phyloP scores from a whole-genome alignment of 2,888 invertebrate species.

The Oasisia sp. region DNA sequence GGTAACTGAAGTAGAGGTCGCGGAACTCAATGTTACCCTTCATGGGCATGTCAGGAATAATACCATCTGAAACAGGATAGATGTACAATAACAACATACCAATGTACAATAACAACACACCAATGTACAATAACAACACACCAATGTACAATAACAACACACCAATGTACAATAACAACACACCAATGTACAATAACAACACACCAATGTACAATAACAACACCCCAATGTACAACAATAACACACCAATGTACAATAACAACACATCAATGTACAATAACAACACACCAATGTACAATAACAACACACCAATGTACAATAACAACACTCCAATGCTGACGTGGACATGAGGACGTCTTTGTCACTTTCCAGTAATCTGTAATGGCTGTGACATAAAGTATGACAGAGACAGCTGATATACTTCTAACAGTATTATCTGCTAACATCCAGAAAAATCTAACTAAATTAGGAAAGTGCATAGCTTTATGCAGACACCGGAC shows the following conservation, averaged over 20 bases:
- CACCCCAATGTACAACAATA: not conserved
- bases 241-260: not conserved
- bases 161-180: not conserved
- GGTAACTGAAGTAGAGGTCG: constrained; percentile 80
- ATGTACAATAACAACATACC: not conserved
- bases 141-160: not conserved
- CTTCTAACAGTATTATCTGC: not conserved
- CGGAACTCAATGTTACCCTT: constrained; percentile 80
- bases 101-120: not conserved
- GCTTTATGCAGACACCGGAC: too few species aligned
- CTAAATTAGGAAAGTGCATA: not conserved
- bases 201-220: not conserved
- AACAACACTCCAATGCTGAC: not conserved
- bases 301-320: not conserved
- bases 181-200: not conserved
- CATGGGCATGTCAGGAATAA: constrained; percentile 68
- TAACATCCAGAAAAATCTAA: not conserved
- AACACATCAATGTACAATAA: not conserved
- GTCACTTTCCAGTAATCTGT: not conserved
- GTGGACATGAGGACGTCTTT: not conserved
- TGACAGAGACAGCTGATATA: not conserved
- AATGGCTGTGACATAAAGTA: not conserved
- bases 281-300: not conserved
- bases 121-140: not conserved
- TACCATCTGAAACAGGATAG: constrained; percentile 70